Percentiles rank a stretch among this genome's conserved stretches.
Evolutionary conservation across 2,888 invertebrate genomes (phyloP).

Genomic region (Rambutsinella grinnellia): DNA sequence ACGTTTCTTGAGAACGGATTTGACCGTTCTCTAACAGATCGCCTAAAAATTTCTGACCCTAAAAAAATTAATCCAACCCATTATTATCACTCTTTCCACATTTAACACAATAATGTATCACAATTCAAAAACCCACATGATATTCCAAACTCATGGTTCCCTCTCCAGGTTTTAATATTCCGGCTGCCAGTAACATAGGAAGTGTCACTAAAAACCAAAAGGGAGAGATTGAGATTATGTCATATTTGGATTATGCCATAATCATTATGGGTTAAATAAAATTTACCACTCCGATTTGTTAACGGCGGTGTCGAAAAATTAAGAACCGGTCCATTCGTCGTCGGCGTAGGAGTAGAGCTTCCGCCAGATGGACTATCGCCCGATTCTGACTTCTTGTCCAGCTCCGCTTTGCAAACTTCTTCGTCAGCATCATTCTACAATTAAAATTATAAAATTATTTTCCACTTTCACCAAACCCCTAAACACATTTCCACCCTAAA

Average conservation of each 20-base stretch:
- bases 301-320: constrained; percentile 72
- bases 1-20: constrained; percentile 89
- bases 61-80: constrained; percentile 66
- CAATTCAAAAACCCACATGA: constrained; percentile 74
- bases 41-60: constrained; percentile 91
- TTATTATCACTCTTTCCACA: neutral
- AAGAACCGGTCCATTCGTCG: constrained; percentile 58
- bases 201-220: too few species aligned
- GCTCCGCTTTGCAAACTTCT: constrained; percentile 43
- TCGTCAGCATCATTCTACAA: constrained; percentile 58
- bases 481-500: neutral
- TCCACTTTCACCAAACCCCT: neutral
- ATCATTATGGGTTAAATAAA: too few species aligned
- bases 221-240: too few species aligned
- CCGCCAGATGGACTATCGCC: constrained; percentile 50
- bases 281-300: constrained; percentile 72
- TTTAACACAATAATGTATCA: neutral
- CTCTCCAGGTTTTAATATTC: constrained; percentile 77
- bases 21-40: constrained; percentile 88
- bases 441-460: neutral
- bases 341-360: constrained; percentile 46
- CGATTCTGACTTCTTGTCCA: constrained; percentile 59
- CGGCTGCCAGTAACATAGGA: constrained; percentile 87
- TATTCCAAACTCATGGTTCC: constrained; percentile 91
- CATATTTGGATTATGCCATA: too few species aligned